Evolutionary conservation across 2,797 vertebrate genomes (phyloP), one percentile per base, ranked within the genome.

Genomic region (Mus minutoides): DNA sequence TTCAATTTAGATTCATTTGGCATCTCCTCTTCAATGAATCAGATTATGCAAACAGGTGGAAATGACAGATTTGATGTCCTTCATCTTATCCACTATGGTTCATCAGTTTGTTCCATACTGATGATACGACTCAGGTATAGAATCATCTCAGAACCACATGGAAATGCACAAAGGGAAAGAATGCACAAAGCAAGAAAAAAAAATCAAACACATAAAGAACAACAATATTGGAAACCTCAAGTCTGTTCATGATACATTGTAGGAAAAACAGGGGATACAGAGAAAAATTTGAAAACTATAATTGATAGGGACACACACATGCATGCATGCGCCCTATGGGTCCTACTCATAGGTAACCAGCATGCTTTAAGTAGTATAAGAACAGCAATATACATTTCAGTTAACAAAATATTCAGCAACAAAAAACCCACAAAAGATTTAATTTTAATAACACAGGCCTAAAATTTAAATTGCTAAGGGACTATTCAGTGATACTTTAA

Each of bases 341-440:
- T 16, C 11, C 37, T 29, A 92, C 54, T 80, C 82, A 75, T 3
- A 79, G 22, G 87, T 78, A 84, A 37, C 16, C 78, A 31, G 10
- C 40, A 89, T 88, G 17, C 11, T 79, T 92, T 95, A 75, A 19
- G 17, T 83, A 79, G 93, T n/a, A 95, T 31, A 96, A 90, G 96
- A 91, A 92, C 3, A 90, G 22, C 10, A 80, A 58, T 80, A 58
- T 85, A 95, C 40, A 22, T 60, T 80, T 90, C 64, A 46, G 6
- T 85, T 85, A 85, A 90, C 9, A 89, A 92, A 40, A 46, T 56
- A 87, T 56, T 92, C 94, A 76, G 73, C 24, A 76, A 46, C 40
- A 75, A 26, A 43, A 67, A 46, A 24, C 1, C 40, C 40, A 37
- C 73, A 76, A 46, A 84, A 69, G 64, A 91, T 56, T 92, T 90